Percentiles rank a stretch among this genome's conserved stretches.
These are phyloP conservation scores for Cotesia glomerata DNA, from an alignment of 1,140 invertebrate genomes.

Conservation along the genomic window DNA sequence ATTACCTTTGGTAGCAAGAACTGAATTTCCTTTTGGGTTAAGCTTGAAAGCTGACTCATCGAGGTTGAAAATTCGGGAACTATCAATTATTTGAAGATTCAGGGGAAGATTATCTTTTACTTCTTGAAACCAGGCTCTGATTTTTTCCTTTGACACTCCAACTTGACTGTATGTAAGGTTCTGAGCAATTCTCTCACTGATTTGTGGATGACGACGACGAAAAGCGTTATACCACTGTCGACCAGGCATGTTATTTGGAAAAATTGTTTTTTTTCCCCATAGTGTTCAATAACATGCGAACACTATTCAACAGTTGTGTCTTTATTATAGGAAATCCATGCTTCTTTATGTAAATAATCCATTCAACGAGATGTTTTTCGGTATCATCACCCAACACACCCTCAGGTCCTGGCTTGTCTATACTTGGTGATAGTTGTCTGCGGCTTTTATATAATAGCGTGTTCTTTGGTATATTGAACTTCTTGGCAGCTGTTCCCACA, in stretches of 20 bases:
- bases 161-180: constrained; percentile 10
- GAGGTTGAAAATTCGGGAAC: constrained; percentile 45
- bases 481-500: neutral
- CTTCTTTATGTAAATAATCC: constrained; percentile 29
- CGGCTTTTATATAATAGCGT: neutral
- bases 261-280: constrained; percentile 25
- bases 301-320: constrained; percentile 27
- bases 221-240: constrained; percentile 20
- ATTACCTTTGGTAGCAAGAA: constrained; percentile 45
- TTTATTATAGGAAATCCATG: constrained; percentile 32
- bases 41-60: constrained; percentile 51
- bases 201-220: neutral
- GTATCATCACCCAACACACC: neutral
- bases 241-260: constrained; percentile 10
- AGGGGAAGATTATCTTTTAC: neutral
- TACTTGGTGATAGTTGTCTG: neutral
- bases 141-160: neutral
- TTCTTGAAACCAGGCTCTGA: constrained; percentile 19
- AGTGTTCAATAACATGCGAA: constrained; percentile 25
- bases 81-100: constrained; percentile 14
- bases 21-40: constrained; percentile 43
- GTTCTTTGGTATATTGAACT: neutral
- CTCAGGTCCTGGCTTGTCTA: neutral
- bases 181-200: neutral
- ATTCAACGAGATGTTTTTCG: constrained; percentile 26